phyloP scores from a whole-genome alignment of 2,113 vertebrate genomes.

The Calyptommatus sinebrachiatus region DNA sequence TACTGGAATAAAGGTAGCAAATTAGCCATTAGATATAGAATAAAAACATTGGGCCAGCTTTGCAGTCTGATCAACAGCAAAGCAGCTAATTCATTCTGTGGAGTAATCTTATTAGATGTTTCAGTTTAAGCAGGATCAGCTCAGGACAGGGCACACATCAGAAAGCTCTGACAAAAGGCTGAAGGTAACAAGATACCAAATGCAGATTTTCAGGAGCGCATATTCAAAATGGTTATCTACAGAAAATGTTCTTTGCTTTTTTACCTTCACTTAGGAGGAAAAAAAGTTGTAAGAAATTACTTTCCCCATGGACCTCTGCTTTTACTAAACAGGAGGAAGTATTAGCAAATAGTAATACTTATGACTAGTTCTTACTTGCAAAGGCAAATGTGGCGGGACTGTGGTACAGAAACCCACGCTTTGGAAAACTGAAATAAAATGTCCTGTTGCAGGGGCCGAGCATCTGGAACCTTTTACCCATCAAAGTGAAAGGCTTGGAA shows the following conservation, averaged over 20 bases:
- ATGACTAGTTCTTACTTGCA: background rate
- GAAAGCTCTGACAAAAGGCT: background rate
- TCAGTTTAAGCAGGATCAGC: background rate
- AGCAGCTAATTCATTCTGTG: background rate
- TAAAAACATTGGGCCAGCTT: background rate
- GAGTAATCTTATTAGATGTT: background rate
- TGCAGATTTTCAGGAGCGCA: background rate
- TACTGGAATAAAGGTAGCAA: background rate
- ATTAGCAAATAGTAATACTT: background rate
- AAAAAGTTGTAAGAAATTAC: background rate
- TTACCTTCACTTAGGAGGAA: background rate
- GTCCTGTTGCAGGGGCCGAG: slow-evolving; percentile 1
- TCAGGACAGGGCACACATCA: background rate
- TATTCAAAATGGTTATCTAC: background rate
- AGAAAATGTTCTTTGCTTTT: background rate
- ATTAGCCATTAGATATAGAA: background rate
- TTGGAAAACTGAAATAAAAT: slow-evolving; percentile 15
- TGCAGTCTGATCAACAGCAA: background rate
- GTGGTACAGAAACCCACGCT: background rate
- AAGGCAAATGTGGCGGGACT: background rate
- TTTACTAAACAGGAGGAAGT: background rate
- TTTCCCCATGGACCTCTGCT: background rate
- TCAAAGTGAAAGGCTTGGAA: slow-evolving; percentile 25
- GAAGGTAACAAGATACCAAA: background rate
- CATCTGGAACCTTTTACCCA: slow-evolving; percentile 19